A percentile compares a stretch with the other conserved stretches of the same genome.
Evolutionary conservation across 2,888 invertebrate genomes (phyloP).

Genomic region (Rotaria macrura): DNA sequence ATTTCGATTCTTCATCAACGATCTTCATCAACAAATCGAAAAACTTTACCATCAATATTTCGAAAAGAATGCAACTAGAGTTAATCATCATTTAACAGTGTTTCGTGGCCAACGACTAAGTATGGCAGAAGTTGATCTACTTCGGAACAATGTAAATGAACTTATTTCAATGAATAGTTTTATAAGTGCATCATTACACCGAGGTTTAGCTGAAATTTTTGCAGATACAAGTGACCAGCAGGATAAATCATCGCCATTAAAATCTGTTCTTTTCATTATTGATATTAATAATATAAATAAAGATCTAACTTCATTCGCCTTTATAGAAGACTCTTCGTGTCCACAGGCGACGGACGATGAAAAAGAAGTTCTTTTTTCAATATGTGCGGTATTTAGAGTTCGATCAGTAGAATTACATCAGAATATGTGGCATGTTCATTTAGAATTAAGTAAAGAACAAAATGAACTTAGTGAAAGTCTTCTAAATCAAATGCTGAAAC

Average conservation of each 20-base stretch:
- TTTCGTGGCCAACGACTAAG: background rate
- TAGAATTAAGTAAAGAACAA: background rate
- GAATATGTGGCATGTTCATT: background rate
- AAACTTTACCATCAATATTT: background rate
- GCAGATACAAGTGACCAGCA: background rate
- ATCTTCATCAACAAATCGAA: background rate
- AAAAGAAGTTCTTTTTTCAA: background rate
- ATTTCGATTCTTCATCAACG: conserved; percentile 2
- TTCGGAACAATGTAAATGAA: background rate
- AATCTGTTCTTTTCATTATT: background rate
- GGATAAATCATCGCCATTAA: background rate
- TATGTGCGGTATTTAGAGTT: background rate
- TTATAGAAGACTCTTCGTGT: background rate
- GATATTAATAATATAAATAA: background rate
- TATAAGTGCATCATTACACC: background rate
- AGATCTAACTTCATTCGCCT: background rate
- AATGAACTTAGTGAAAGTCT: background rate
- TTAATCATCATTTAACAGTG: background rate
- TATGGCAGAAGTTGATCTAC: background rate
- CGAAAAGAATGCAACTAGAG: too few relatives aligned
- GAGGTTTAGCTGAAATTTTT: background rate
- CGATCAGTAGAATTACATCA: background rate
- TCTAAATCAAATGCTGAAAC: background rate
- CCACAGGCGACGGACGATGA: too few relatives aligned
- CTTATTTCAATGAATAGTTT: background rate